These are phyloP conservation scores for Anolis sagrei DNA, from an alignment of 2,113 vertebrate species.

Conservation along the genomic window DNA sequence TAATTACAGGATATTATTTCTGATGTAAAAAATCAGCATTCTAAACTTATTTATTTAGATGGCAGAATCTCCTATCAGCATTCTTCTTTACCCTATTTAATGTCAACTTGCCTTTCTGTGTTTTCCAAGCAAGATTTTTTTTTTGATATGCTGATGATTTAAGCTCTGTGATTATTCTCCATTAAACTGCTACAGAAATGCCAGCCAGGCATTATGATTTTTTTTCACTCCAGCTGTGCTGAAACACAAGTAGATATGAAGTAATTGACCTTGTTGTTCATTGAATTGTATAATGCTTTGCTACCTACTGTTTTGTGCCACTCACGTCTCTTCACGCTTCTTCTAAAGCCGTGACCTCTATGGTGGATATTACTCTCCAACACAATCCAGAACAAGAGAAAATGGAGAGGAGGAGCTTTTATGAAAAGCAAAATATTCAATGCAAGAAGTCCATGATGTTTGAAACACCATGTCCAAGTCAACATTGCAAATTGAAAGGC, in stretches of 20 bases:
- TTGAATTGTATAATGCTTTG: conserved; percentile 62
- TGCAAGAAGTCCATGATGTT: conserved; percentile 5
- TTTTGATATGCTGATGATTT: conserved; percentile 58
- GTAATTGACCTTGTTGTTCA: conserved; percentile 77
- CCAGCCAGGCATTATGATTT: conserved; percentile 63
- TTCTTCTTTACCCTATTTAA: conserved; percentile 3
- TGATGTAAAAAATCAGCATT: neutral
- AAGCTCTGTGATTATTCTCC: conserved; percentile 68
- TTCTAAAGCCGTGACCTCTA: conserved; percentile 66
- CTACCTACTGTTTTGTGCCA: conserved; percentile 72
- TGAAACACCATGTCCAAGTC: conserved; percentile 42
- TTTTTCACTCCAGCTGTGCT: conserved; percentile 75
- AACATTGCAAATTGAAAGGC: conserved; percentile 3
- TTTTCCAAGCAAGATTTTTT: conserved; percentile 47
- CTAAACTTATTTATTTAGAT: neutral
- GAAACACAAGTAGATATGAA: conserved; percentile 68
- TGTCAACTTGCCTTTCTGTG: conserved; percentile 50
- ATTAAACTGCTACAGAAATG: conserved; percentile 62
- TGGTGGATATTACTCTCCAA: conserved; percentile 57
- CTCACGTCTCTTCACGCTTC: conserved; percentile 62
- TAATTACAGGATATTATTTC: neutral
- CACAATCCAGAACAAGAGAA: neutral
- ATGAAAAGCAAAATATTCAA: conserved; percentile 59
- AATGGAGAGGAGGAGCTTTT: conserved; percentile 26
- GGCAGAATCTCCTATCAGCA: neutral